Percentiles rank a stretch among this genome's conserved stretches.
Conservation (phyloP, 2,888 invertebrate species). For the Halictus ligatus region DNA sequence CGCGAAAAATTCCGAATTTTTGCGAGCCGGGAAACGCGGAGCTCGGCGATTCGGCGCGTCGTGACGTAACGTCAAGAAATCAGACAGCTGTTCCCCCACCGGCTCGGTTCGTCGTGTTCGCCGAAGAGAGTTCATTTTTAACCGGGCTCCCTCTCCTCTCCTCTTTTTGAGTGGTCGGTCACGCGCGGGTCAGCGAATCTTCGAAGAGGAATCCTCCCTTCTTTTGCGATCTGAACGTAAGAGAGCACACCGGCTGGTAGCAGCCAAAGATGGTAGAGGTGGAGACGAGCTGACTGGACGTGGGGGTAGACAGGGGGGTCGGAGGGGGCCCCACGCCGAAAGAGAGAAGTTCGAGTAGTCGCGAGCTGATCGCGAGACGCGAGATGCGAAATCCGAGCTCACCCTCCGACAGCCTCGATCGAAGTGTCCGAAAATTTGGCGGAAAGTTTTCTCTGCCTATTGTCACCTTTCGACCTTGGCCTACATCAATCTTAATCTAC, state of each 20-base stretch:
- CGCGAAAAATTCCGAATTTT: neutral
- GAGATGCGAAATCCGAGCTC: neutral
- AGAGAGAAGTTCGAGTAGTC: slow-evolving; percentile 64
- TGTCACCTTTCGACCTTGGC: neutral
- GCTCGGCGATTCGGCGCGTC: slow-evolving; percentile 26
- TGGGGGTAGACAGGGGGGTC: neutral
- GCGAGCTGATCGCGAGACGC: slow-evolving; percentile 51
- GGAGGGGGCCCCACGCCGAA: slow-evolving; percentile 67
- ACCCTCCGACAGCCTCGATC: neutral
- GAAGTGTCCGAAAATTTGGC: neutral
- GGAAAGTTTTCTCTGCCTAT: neutral
- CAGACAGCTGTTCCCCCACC: slow-evolving; percentile 25
- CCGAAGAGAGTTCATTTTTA: slow-evolving; percentile 42
- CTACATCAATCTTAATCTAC: neutral
- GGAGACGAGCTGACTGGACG: slow-evolving; percentile 38
- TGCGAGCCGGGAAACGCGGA: neutral
- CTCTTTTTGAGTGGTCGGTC: slow-evolving; percentile 70
- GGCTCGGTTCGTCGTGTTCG: neutral
- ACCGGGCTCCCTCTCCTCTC: slow-evolving; percentile 49
- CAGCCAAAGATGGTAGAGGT: slow-evolving; percentile 44
- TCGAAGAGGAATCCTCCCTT: slow-evolving; percentile 67
- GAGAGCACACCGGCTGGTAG: slow-evolving; percentile 33
- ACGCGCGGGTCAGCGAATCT: slow-evolving; percentile 76
- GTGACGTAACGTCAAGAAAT: slow-evolving; percentile 65
- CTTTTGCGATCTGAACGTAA: slow-evolving; percentile 59